Evolutionary conservation across 2,888 invertebrate genomes (phyloP).

Genomic region (Allacma fusca): DNA sequence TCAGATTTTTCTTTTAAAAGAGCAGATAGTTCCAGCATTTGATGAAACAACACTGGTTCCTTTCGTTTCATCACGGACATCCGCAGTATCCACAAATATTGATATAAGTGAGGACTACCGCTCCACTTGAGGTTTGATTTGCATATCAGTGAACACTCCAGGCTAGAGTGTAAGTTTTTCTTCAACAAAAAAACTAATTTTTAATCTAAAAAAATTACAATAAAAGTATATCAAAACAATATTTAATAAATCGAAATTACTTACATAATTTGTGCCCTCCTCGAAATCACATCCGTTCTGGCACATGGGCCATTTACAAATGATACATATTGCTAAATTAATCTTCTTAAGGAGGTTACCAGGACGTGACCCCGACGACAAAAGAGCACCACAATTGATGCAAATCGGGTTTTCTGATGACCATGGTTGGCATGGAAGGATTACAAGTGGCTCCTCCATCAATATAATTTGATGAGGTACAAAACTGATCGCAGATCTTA

Average conservation of each 20-base stretch:
- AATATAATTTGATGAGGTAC: background rate
- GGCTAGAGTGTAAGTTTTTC: background rate
- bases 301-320: background rate
- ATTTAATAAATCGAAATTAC: background rate
- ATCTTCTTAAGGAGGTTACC: no score
- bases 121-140: background rate
- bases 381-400: background rate
- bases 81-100: slow-evolving; percentile 1
- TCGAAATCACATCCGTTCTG: background rate
- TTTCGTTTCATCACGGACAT: background rate
- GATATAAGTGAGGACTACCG: background rate
- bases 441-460: background rate
- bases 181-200: background rate
- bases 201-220: background rate
- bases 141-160: background rate
- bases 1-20: background rate
- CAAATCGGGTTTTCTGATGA: background rate
- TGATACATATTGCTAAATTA: background rate
- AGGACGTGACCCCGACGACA: background rate
- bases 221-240: no score
- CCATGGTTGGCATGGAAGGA: background rate
- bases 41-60: background rate
- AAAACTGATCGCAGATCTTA: background rate
- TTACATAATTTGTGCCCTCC: background rate
- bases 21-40: background rate